phyloP scores from a whole-genome alignment of 2,797 vertebrate genomes.

The Hirundo rustica region DNA sequence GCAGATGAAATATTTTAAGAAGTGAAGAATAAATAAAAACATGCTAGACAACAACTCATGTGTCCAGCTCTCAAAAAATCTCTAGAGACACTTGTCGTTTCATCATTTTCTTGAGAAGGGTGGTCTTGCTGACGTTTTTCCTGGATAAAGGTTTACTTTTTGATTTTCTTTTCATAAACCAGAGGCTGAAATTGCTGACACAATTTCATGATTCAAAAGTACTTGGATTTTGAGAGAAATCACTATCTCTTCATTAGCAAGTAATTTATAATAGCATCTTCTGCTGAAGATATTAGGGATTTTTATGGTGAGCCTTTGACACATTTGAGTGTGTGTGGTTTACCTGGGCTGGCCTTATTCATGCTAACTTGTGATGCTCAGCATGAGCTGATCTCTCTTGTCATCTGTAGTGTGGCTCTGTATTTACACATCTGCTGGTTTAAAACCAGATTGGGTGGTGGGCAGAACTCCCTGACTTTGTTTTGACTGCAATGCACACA shows the following conservation, averaged over 20 bases:
- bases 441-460: conserved; percentile 36
- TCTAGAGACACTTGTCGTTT: neutral
- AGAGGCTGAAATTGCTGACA: neutral
- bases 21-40: conserved; percentile 1
- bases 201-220: neutral
- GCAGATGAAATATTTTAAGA: conserved; percentile 10
- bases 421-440: conserved; percentile 29
- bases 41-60: neutral
- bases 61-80: neutral
- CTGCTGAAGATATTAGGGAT: neutral
- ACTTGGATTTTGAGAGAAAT: neutral
- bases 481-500: conserved; percentile 48
- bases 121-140: neutral
- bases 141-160: neutral
- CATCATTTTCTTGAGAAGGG: neutral
- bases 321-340: neutral
- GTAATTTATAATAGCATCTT: neutral
- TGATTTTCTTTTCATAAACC: neutral
- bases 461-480: conserved; percentile 52
- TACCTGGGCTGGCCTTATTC: neutral
- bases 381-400: neutral
- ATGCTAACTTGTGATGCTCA: neutral
- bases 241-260: neutral
- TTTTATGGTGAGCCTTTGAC: neutral
- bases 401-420: neutral